Evolutionary conservation across 2,113 vertebrate genomes (phyloP).

Genomic region (Rafetus swinhoei): DNA sequence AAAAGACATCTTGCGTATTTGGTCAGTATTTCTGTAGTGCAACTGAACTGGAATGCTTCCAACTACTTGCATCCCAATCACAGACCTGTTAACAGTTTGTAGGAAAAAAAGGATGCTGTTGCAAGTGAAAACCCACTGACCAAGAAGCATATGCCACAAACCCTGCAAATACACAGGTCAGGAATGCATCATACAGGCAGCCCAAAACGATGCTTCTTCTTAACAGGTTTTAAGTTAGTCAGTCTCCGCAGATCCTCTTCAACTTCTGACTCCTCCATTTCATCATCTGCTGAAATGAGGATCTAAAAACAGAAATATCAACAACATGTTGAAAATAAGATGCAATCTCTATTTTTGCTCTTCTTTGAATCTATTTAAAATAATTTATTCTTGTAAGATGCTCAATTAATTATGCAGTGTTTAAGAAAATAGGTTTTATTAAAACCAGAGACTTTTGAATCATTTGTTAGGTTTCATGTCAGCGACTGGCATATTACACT

Average conservation of each 20-base stretch:
- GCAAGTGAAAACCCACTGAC: conserved; percentile 59
- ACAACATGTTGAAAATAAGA: not conserved
- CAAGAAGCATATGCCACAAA: conserved; percentile 19
- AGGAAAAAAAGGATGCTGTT: conserved; percentile 53
- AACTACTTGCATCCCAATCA: conserved; percentile 11
- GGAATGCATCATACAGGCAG: conserved; percentile 89
- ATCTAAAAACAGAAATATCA: conserved; percentile 80
- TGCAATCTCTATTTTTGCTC: not conserved
- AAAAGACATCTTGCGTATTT: conserved; percentile 80
- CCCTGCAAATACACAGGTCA: conserved; percentile 48
- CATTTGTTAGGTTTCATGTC: not conserved
- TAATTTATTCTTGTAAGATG: not conserved
- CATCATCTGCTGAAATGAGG: conserved; percentile 97
- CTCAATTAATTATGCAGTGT: not conserved
- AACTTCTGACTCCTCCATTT: conserved; percentile 93
- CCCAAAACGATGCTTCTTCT: conserved; percentile 95
- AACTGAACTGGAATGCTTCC: conserved; percentile 73
- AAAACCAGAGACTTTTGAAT: not conserved
- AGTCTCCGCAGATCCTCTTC: conserved; percentile 92
- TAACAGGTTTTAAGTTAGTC: conserved; percentile 87
- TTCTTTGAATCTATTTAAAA: not conserved
- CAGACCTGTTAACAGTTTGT: conserved; percentile 55
- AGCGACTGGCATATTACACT: not conserved
- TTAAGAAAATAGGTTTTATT: not conserved
- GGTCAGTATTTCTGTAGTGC: conserved; percentile 82